Base-by-base conservation (phyloP, 2,888 invertebrate genomes). In the Tiliacea aurago region DNA sequence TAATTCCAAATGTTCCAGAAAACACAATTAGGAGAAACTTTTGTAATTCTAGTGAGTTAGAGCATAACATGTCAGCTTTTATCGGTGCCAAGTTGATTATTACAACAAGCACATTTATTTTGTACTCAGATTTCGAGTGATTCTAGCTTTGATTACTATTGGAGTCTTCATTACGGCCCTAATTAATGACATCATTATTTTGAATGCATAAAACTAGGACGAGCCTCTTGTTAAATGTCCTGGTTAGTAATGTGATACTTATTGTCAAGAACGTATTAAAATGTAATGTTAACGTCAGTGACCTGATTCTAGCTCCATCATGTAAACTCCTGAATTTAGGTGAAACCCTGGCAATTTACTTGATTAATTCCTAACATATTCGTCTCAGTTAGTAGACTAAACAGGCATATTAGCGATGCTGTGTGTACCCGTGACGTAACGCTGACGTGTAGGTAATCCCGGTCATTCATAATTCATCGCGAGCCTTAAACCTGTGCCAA, bases 391-490 rank as follows among this genome's bases (percentile, higher is more conserved):
- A 69, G 56, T 69, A 61, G 68, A 69, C 83, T 66, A 80, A 83
- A 66, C 80, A 79, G 65, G 11, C 53, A 28, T 33, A 84, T 83
- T 84, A 83, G 72, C 58, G 45, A 85, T 76, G 76, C 79, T 61
- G 76, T 79, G 68, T 82, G 69, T 71, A 10, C 51, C 63, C 62
- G 64, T 80, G 85, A 74, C 71, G 84, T 76, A 69, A 74, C 66
- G 58, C 59, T 67, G 78, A 84, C 71, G 76, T 76, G 64, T 41
- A 74, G 69, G 84, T 83, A 76, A 81, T 79, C 75, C 73, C 18
- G 20, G 33, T 23, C 51, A 77, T 81, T 81, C 74, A 86, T 84
- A 67, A 79, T 84, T 81, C 65, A 86, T 84, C 49, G 72, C 69
- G 11, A 47, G 70, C 58, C 77, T 66, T 49, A 70, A 78, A 76